Base-by-base conservation (phyloP, 1,140 invertebrate genomes). In the Wasmannia auropunctata region DNA sequence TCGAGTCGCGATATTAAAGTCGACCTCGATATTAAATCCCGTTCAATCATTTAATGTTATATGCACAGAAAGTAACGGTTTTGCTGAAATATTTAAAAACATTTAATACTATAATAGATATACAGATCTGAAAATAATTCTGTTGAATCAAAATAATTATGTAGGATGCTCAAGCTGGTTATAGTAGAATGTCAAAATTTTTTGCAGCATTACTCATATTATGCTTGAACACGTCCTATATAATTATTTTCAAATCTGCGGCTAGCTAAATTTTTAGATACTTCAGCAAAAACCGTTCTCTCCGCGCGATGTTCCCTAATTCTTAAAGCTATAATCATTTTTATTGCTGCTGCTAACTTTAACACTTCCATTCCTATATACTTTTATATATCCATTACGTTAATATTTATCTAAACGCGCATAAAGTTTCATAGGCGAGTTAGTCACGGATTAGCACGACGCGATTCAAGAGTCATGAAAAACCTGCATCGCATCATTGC, bases 401-500 rank as follows among this genome's bases (percentile, higher is more conserved):
- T 34, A 34, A 10, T 65, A 19, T 63, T 34, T 67, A 79, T 54
- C 11, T 11, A 46, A 77, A 49, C 28, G 19, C 8, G 28, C 11
- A 16, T 25, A 43, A 43, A 75, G 22, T 11, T 54, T 8, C 6
- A n/a, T 54, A 22, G 8, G 31, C 22, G 7, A 76, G 37, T 75
- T 37, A 75, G 25, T 65, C 63, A 11, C 4, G n/a, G 76, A 49
- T 51, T 49, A 22, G 7, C 37, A 25, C 2, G 14, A 49, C 19
- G 14, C 22, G 7, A 80, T 37, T 65, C 10, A 46, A 51, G 25
- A 79, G 43, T 34, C 34, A 22, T n/a, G 25, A 25, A n/a, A 67
- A 77, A 43, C 58, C 11, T 58, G 62, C 19, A 43, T 56, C 22
- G 63, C 63, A 58, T 76, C 74, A 22, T 43, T 31, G 65, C 63